Base-by-base conservation (phyloP, 2,797 vertebrate species). In the Urophycis tenuis region DNA sequence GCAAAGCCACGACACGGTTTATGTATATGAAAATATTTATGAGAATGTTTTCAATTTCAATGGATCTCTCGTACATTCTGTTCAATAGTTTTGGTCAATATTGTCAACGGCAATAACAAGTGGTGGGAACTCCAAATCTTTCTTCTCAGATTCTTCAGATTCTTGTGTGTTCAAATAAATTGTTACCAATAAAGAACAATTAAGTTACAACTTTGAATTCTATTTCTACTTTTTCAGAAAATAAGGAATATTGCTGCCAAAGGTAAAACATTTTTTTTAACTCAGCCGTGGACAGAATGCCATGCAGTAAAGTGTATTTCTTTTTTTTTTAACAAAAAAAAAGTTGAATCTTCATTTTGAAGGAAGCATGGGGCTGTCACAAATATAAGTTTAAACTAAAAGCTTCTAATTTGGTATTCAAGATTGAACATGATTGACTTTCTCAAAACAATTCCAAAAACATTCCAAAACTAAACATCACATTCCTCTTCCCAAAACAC, bases 11-110 rank as follows among this genome's bases (percentile, higher is more conserved):
- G 7, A 60, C 41, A 77, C 17, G 33, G n/a, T 22, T 69, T 17
- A 41, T 19, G 3, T 45, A 78, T 92, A 87, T 85, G 85, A 92
- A 92, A 91, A 91, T 91, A 91, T 92, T 92, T 91, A 90, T 91
- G 89, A 86, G 86, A 85, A 89, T 86, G 82, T 87, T 80, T 84
- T 85, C 74, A 83, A 83, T 88, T 85, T 87, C 30, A 82, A 86
- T 86, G 81, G 67, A 64, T 80, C 14, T 76, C 32, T 19, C 32
- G 29, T 71, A 90, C 88, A 91, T 90, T 92, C 89, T 88, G 49
- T 73, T 82, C 69, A 12, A 41, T 12, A 41, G 39, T 17, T n/a
- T n/a, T n/a, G n/a, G n/a, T n/a, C n/a, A n/a, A n/a, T n/a, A n/a
- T 35, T 35, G 22, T 49, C 45, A 49, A 22, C 22, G 17, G 25